Evolutionary conservation across 1,140 invertebrate species (phyloP), one percentile per base, ranked within the genome.

Genomic region (Pachypsylla venusta): DNA sequence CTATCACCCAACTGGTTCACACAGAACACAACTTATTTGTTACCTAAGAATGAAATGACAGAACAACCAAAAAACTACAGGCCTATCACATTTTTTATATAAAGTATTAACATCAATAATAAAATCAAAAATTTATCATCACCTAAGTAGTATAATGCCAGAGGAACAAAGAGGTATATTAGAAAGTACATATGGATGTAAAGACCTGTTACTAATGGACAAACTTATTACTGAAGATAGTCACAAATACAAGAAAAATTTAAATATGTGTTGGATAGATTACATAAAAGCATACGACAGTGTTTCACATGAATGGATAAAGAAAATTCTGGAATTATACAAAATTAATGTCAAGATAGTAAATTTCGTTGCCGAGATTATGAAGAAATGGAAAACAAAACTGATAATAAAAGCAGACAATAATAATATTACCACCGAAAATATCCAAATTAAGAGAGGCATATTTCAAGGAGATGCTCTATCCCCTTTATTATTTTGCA

Each of bases 391-490:
- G 30, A 35, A n/a, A 35, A 35, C 30, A n/a, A 35, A n/a, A 35
- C 30, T 35, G 2, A 24, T 5, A 27, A 14, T 55, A 14, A 5
- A 16, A 22, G 25, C 22, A 42, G 48, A 59, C 14, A 35, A 54
- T 7, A 22, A 5, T 22, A 5, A 5, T 19, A 4, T 55, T 2
- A 22, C n/a, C 12, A 22, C 28, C 2, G n/a, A 28, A 2, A 19
- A 56, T 2, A 40, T 22, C 1, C 13, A 48, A 13, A 60, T 53
- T 10, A 56, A 16, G 25, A 53, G 61, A 56, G 61, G 55, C 13
- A 57, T 63, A 1, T 62, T 62, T 39, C 60, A 63, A 54, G 62
- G 61, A n/a, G 61, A 62, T 30, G 25, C 53, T 4, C 26, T 62
- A 19, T 58, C 40, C 40, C 39, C 62, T 2, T 22, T 63, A 1